phyloP scores from a whole-genome alignment of 1,140 invertebrate genomes.

The Hypothenemus hampei region DNA sequence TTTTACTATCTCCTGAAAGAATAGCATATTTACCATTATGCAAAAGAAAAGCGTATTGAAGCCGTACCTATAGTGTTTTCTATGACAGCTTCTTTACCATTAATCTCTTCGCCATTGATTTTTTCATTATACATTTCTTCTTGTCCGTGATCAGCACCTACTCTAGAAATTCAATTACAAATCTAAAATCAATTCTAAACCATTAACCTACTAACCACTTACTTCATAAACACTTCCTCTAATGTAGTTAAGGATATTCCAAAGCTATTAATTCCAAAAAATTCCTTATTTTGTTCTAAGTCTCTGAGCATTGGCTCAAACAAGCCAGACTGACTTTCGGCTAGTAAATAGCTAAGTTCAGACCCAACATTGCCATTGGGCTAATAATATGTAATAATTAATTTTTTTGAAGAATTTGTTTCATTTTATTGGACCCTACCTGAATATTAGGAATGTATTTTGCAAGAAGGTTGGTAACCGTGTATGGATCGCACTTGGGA shows the following conservation, averaged over 20 bases:
- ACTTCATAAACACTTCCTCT: conserved; percentile 89
- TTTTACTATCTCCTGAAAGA: conserved; percentile 25
- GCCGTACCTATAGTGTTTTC: background rate
- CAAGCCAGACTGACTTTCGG: conserved; percentile 40
- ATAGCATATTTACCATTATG: background rate
- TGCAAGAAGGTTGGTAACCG: conserved; percentile 31
- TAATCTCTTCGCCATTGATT: conserved; percentile 6
- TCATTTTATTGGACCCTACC: too few species aligned
- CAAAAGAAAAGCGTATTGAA: too few species aligned
- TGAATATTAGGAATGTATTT: conserved; percentile 35
- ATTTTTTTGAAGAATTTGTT: background rate
- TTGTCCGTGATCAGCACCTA: conserved; percentile 45
- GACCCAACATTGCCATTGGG: conserved; percentile 34
- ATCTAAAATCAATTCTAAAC: background rate
- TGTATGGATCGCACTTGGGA: conserved; percentile 49
- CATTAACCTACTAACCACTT: conserved; percentile 36
- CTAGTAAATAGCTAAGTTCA: conserved; percentile 36
- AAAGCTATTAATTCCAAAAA: conserved; percentile 60
- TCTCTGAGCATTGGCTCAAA: conserved; percentile 63
- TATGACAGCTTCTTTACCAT: background rate
- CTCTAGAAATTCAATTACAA: conserved; percentile 38
- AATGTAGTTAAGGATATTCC: conserved; percentile 77
- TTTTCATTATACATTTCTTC: conserved; percentile 29
- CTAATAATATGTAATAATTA: conserved; percentile 11
- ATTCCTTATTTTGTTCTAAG: conserved; percentile 60